Conservation (phyloP, 2,797 vertebrate species). For the Centropyge bicolor region DNA sequence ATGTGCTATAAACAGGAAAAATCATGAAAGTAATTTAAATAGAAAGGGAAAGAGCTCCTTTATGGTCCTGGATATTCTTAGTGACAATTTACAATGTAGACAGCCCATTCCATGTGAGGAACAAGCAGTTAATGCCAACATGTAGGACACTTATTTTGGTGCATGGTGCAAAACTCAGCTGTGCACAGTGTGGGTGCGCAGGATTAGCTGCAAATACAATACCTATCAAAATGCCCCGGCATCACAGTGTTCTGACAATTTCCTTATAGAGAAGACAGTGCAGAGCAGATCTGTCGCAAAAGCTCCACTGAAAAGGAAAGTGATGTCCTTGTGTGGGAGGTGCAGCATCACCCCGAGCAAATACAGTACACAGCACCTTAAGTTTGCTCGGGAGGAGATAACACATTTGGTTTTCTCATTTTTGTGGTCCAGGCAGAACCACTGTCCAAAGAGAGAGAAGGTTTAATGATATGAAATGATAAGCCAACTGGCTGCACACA, state of each 20-base stretch:
- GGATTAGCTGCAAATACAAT: conserved; percentile 56
- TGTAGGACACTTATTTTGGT: conserved; percentile 36
- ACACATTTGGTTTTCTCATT: conserved; percentile 5
- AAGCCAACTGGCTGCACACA: conserved; percentile 39
- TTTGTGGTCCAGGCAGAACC: conserved; percentile 10
- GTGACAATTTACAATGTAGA: conserved; percentile 15
- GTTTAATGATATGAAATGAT: conserved; percentile 13
- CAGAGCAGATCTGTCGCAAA: conserved; percentile 50
- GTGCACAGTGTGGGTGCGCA: conserved; percentile 41
- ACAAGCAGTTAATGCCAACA: conserved; percentile 16
- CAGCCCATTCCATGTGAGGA: conserved; percentile 16
- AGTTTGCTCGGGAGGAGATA: conserved; percentile 29
- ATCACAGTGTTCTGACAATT: conserved; percentile 48
- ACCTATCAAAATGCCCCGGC: conserved; percentile 42
- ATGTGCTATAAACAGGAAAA: conserved; percentile 2
- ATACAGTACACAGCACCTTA: conserved; percentile 26
- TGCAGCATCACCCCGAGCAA: conserved; percentile 15
- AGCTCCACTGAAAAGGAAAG: conserved; percentile 40
- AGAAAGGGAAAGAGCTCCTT: background rate
- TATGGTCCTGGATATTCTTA: background rate
- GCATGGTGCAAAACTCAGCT: conserved; percentile 17
- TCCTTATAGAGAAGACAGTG: conserved; percentile 28
- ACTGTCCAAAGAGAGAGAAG: conserved; percentile 9
- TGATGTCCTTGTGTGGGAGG: conserved; percentile 61
- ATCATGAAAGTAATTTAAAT: background rate